Evolutionary conservation across 1,140 invertebrate genomes (phyloP).

Genomic region (Danaus melanippus): DNA sequence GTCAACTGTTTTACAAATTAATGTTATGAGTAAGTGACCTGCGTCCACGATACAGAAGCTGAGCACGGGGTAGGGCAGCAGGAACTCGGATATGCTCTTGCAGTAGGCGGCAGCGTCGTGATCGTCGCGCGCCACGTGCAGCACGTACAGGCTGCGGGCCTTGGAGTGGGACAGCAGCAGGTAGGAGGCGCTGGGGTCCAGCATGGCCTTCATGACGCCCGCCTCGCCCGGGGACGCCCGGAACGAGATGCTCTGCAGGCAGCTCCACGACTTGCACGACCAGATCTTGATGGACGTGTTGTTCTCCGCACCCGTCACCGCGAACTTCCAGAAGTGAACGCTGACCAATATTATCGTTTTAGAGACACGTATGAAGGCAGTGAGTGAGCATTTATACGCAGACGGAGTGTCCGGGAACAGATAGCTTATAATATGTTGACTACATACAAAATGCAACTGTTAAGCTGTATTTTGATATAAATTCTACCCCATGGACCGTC

Average conservation of each 20-base stretch:
- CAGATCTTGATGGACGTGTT: slow-evolving; percentile 94
- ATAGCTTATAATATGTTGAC: too few species aligned
- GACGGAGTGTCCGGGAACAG: too few species aligned
- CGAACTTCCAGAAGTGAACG: slow-evolving; percentile 94
- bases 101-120: slow-evolving; percentile 55
- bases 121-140: slow-evolving; percentile 74
- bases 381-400: too few species aligned
- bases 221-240: slow-evolving; percentile 53
- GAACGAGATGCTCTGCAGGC: slow-evolving; percentile 90
- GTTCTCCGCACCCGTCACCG: slow-evolving; percentile 89
- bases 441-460: too few species aligned
- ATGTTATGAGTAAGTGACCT: slow-evolving; percentile 39
- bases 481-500: too few species aligned
- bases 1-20: neutral
- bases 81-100: slow-evolving; percentile 85
- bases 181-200: slow-evolving; percentile 88
- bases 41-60: slow-evolving; percentile 90
- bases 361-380: too few species aligned
- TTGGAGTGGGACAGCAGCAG: slow-evolving; percentile 89
- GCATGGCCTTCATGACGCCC: slow-evolving; percentile 80
- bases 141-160: slow-evolving; percentile 82
- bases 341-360: slow-evolving; percentile 50
- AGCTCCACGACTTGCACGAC: slow-evolving; percentile 94
- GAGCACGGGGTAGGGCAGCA: slow-evolving; percentile 85
- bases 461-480: too few species aligned